Evolutionary conservation across 2,888 invertebrate genomes (phyloP), one percentile per base, ranked within the genome.

Genomic region (Ophion costatus): DNA sequence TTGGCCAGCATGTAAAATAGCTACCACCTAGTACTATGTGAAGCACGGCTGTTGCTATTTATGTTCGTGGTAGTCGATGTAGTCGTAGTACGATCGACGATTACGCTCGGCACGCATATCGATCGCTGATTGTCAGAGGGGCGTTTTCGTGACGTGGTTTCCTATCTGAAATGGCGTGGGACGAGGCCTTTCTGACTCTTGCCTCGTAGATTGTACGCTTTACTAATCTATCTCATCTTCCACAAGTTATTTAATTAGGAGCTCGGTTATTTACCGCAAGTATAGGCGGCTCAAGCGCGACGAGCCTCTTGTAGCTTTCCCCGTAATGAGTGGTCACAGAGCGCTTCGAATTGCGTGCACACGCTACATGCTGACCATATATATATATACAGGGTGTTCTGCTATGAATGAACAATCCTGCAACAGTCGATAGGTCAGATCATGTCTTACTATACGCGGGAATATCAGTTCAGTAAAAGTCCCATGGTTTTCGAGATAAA

Each of bases 241-340:
- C 61, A 76, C 63, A 22, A 85, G 87, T 88, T 88, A 89, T 89
- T 91, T 91, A 90, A 91, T 91, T 90, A 90, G 87, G 88, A 84
- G 79, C 86, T 77, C 84, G 81, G 85, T 83, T 85, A 84, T 87
- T 87, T 85, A 85, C 84, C 61, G 80, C 79, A 56, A 67, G 73
- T 78, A 70, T 51, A 71, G 66, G 71, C 73, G 64, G 69, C 66
- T 56, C 56, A 73, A 70, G 59, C 57, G 57, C 80, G 71, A 69
- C 80, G 81, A 82, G 84, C 78, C 70, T 85, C 75, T 33, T 67
- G 74, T 73, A 87, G 87, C 89, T 92, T 91, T 91, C 91, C 87
- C 90, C 86, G 88, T 85, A 90, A 91, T 91, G 90, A 91, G 86
- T 80, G 82, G 69, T 84, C 86, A 82, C 82, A 84, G 81, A 84